Conservation (phyloP, 1,140 invertebrate species). For the Cheumatopsyche charites region DNA sequence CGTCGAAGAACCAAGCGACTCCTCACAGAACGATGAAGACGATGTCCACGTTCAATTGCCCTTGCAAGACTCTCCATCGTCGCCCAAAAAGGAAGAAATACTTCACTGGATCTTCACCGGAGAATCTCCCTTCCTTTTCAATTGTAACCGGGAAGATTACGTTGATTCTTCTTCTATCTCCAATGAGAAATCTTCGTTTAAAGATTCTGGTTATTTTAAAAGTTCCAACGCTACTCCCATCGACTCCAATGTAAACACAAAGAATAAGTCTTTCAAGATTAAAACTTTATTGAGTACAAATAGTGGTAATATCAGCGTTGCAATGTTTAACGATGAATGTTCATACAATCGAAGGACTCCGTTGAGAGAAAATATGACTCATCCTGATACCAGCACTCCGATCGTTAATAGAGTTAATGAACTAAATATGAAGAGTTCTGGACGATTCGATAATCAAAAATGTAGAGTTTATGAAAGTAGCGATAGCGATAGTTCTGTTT, state of each 20-base stretch:
- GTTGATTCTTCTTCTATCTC: background rate
- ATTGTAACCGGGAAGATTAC: background rate
- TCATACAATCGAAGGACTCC: background rate
- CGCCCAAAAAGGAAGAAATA: constrained; percentile 41
- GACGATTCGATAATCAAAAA: no score
- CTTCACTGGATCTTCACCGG: constrained; percentile 33
- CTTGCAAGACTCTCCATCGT: constrained; percentile 22
- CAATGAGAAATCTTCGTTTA: background rate
- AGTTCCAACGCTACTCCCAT: background rate
- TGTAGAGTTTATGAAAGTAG: constrained; percentile 21
- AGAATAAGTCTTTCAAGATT: background rate
- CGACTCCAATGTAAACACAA: background rate
- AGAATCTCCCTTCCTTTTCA: constrained; percentile 36
- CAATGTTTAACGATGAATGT: background rate
- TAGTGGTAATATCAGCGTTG: background rate
- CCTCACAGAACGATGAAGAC: background rate
- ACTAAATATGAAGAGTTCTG: no score
- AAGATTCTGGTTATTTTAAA: constrained; percentile 6
- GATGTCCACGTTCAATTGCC: no score
- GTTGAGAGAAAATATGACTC: no score
- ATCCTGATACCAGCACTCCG: no score
- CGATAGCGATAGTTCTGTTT: constrained; percentile 43
- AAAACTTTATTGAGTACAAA: background rate
- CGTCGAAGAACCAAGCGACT: no score
- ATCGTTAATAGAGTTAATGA: no score